Percentiles rank a stretch among this genome's conserved stretches.
phyloP scores from a whole-genome alignment of 2,888 invertebrate species.

The Ctenicera cuprea region DNA sequence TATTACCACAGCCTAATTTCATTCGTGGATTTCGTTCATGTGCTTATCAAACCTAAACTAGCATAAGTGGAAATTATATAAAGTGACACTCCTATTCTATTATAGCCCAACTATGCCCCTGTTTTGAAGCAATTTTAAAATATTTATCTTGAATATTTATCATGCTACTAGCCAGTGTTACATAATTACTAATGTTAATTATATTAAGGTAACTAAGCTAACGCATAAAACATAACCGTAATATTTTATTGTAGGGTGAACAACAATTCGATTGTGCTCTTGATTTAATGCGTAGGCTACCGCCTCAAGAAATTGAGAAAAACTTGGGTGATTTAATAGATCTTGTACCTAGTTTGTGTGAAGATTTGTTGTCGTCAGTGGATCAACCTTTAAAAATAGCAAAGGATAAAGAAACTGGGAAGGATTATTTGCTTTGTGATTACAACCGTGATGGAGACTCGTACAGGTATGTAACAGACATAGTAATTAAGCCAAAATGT shows the following conservation, averaged over 20 bases:
- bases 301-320: constrained; percentile 99
- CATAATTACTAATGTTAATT: background rate
- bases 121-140: background rate
- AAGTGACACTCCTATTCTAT: constrained; percentile 11
- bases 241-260: constrained; percentile 82
- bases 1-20: no score
- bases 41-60: background rate
- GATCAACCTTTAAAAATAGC: constrained; percentile 99
- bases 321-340: constrained; percentile 98
- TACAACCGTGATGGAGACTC: constrained; percentile 99
- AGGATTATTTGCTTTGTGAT: constrained; percentile 98
- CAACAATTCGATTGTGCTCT: constrained; percentile 99
- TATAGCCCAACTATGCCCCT: background rate
- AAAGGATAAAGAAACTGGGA: constrained; percentile 94
- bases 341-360: constrained; percentile 95
- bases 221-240: constrained; percentile 8
- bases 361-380: constrained; percentile 96
- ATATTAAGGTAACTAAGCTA: background rate
- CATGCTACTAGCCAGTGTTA: background rate
- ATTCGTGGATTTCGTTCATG: no score
- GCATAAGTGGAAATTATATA: background rate
- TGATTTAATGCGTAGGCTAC: constrained; percentile 98
- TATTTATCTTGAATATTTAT: background rate
- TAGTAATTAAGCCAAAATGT: no score
- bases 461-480: constrained; percentile 79